A percentile compares a stretch with the other conserved stretches of the same genome.
phyloP scores from a whole-genome alignment of 2,113 vertebrate species.

The Gopherus evgoodei region DNA sequence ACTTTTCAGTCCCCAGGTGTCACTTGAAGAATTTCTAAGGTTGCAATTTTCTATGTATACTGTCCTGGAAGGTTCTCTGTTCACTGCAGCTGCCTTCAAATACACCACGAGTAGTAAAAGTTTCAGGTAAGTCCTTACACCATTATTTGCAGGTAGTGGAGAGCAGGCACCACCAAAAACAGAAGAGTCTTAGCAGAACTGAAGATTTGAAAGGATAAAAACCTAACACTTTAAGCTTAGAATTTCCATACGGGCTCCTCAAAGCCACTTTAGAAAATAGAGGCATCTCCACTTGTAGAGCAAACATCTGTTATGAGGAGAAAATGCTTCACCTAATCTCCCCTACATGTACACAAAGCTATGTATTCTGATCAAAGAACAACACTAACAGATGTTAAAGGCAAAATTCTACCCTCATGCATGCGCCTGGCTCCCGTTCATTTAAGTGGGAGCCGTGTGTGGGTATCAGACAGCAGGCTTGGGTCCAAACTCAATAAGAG shows the following conservation, averaged over 20 bases:
- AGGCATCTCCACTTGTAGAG: not conserved
- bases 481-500: not conserved
- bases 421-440: not conserved
- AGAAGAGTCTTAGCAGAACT: not conserved
- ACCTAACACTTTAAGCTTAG: not conserved
- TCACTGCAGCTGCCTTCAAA: not conserved
- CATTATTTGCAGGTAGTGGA: not conserved
- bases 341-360: not conserved
- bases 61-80: not conserved
- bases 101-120: not conserved
- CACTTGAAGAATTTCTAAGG: not conserved
- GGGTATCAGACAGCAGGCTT: not conserved
- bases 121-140: not conserved
- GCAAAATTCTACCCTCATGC: not conserved
- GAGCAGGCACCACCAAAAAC: not conserved
- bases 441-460: not conserved
- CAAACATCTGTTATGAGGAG: not conserved
- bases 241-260: not conserved
- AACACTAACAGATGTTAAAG: accelerated
- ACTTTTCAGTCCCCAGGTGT: not conserved
- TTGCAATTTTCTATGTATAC: not conserved
- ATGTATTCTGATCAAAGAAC: not conserved
- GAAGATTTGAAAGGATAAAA: not conserved
- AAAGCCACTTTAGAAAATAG: not conserved
- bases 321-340: not conserved